phyloP scores from a whole-genome alignment of 2,113 vertebrate genomes.

The Rhinoptilus africanus region DNA sequence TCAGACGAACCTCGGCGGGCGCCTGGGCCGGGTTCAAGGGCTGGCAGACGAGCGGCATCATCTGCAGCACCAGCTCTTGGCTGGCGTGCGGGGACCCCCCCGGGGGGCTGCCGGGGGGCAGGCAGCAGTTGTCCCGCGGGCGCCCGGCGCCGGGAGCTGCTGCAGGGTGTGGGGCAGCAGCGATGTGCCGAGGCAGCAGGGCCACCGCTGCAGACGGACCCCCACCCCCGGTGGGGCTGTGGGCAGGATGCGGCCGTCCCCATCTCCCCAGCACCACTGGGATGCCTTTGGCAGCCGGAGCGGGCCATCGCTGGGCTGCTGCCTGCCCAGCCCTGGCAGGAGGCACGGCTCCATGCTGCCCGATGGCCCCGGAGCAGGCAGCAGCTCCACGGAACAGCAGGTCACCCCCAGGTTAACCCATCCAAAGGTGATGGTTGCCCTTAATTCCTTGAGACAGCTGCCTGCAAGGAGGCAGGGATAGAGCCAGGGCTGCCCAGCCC shows the following conservation, averaged over 20 bases:
- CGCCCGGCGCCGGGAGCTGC: accelerated
- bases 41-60: not conserved
- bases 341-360: not conserved
- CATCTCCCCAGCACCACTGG: not conserved
- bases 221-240: too few relatives aligned
- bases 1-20: not conserved
- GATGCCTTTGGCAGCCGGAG: not conserved
- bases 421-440: accelerated
- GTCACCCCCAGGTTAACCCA: not conserved
- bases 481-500: not conserved
- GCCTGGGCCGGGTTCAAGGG: not conserved
- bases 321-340: not conserved
- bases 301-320: not conserved
- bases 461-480: not conserved
- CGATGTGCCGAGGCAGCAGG: not conserved
- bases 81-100: not conserved
- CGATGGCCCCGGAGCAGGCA: not conserved
- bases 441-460: accelerated
- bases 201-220: accelerated
- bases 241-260: not conserved
- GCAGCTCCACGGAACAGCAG: not conserved
- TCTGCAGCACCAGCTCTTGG: not conserved
- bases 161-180: not conserved
- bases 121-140: not conserved
- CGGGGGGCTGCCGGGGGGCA: not conserved